A percentile compares a stretch with the other conserved stretches of the same genome.
Conservation (phyloP, 2,888 invertebrate genomes). For the Furcula furcula region DNA sequence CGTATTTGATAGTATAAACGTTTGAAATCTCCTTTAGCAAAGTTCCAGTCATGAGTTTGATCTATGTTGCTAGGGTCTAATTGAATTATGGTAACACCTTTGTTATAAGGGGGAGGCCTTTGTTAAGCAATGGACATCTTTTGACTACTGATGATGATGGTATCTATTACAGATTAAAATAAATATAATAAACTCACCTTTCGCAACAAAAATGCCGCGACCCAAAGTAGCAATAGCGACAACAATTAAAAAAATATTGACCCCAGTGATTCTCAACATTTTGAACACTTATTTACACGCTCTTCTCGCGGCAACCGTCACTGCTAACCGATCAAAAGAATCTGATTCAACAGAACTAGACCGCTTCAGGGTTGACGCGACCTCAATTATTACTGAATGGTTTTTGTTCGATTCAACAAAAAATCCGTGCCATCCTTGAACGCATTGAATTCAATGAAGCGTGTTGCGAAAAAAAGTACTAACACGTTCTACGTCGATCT, state of each 20-base stretch:
- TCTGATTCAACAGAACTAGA: constrained; percentile 28
- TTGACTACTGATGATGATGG: too few species aligned
- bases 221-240: constrained; percentile 36
- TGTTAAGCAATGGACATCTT: too few species aligned
- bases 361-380: constrained; percentile 38
- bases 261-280: constrained; percentile 25
- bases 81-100: too few species aligned
- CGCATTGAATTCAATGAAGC: constrained; percentile 35
- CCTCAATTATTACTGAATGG: constrained; percentile 42
- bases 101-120: too few species aligned
- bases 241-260: constrained; percentile 33
- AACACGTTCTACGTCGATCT: constrained; percentile 18
- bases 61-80: too few species aligned
- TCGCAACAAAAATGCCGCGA: constrained; percentile 48
- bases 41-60: too few species aligned
- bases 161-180: too few species aligned
- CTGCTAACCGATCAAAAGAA: constrained; percentile 14
- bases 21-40: too few species aligned
- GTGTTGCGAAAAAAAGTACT: constrained; percentile 21
- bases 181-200: constrained; percentile 44
- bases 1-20: too few species aligned
- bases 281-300: constrained; percentile 5
- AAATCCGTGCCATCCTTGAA: constrained; percentile 70
- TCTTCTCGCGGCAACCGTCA: constrained; percentile 25
- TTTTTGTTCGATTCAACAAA: constrained; percentile 43